Conservation (phyloP, 2,797 vertebrate species). For the Sebastes minor region DNA sequence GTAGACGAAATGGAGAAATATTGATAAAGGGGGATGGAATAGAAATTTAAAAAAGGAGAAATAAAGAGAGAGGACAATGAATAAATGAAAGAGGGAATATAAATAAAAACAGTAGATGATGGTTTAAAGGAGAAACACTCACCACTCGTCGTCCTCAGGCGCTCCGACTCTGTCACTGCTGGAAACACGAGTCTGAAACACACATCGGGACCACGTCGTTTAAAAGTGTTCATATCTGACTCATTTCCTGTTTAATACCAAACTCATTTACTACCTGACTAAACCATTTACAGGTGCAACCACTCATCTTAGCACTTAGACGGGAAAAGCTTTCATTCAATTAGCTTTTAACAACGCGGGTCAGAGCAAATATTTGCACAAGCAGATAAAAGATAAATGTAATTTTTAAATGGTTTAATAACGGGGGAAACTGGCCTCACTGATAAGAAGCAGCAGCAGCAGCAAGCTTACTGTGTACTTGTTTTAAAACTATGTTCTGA, state of each 20-base stretch:
- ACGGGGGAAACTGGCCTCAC: not conserved
- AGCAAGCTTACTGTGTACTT: not conserved
- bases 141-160: conserved; percentile 86
- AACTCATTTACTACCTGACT: not conserved
- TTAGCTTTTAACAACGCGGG: not conserved
- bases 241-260: not conserved
- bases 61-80: not conserved
- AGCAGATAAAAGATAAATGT: not conserved
- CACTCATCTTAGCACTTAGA: not conserved
- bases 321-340: not conserved
- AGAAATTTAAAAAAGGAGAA: too few species aligned
- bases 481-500: too few species aligned
- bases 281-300: not conserved
- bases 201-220: not conserved
- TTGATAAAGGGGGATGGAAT: not conserved
- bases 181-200: conserved; percentile 82
- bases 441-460: not conserved
- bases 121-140: conserved; percentile 47
- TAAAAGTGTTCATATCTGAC: not conserved
- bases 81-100: not conserved
- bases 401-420: not conserved
- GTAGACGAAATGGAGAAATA: not conserved
- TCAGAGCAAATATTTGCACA: not conserved
- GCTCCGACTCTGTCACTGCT: conserved; percentile 78
- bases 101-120: not conserved